Evolutionary conservation across 92 coral and sea anemone genomes (phyloP).

Genomic region (Palythoa caribaeorum): DNA sequence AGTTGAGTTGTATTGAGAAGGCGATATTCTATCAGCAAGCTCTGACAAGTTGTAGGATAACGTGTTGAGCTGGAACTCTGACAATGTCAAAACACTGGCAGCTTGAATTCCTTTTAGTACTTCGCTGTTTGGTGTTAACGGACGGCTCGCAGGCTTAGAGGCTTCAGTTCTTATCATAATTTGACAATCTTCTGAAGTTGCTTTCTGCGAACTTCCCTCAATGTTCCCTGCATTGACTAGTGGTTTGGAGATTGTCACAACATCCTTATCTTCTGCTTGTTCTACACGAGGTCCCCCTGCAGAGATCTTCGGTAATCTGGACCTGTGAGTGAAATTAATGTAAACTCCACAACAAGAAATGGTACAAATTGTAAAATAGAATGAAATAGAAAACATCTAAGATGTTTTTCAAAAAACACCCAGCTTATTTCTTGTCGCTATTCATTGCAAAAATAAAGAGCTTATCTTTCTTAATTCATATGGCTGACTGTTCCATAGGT

Average conservation of each 20-base stretch:
- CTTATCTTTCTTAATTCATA: no score
- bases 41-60: constrained; percentile 81
- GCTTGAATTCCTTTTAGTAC: constrained; percentile 39
- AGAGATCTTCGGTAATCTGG: constrained; percentile 10
- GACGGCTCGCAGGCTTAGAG: not conserved
- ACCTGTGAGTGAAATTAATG: not conserved
- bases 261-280: not conserved
- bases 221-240: not conserved
- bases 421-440: no score
- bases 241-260: not conserved
- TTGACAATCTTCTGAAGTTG: not conserved
- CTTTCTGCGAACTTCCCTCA: not conserved
- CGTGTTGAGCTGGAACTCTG: constrained; percentile 75
- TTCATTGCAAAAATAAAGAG: no score
- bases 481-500: no score
- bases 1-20: constrained; percentile 50
- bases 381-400: no score
- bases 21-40: constrained; percentile 83
- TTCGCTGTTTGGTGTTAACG: constrained; percentile 43
- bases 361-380: not conserved
- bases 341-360: not conserved
- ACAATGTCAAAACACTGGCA: constrained; percentile 52
- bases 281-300: not conserved
- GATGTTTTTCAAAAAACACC: no score
- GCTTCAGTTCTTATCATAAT: not conserved